phyloP scores from a whole-genome alignment of 2,888 invertebrate species.

The Oscheius myriophilus region DNA sequence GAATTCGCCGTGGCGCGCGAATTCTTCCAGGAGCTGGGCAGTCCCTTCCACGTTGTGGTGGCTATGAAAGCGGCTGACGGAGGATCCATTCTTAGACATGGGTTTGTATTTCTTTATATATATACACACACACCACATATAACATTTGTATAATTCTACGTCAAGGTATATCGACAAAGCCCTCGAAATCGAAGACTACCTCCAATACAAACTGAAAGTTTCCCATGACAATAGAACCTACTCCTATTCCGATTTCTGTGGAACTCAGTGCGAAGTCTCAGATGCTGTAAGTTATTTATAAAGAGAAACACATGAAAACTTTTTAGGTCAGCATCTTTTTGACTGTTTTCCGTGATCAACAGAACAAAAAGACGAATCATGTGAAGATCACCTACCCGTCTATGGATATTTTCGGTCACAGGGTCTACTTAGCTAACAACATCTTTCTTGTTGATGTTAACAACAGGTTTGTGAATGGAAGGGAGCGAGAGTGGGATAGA shows the following conservation, averaged over 20 bases:
- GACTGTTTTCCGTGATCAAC: conserved; percentile 67
- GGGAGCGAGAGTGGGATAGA: too few relatives aligned
- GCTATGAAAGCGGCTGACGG: conserved; percentile 66
- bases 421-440: conserved; percentile 69
- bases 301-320: background rate
- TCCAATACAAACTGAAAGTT: conserved; percentile 68
- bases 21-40: conserved; percentile 68
- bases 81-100: conserved; percentile 63
- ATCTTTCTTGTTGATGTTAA: conserved; percentile 66
- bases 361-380: conserved; percentile 53
- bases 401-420: conserved; percentile 69
- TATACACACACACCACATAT: too few relatives aligned
- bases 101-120: conserved; percentile 31
- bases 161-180: conserved; percentile 68
- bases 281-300: conserved; percentile 60
- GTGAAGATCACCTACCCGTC: conserved; percentile 69
- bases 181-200: conserved; percentile 67
- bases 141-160: background rate
- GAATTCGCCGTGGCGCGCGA: conserved; percentile 67
- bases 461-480: conserved; percentile 54
- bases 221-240: conserved; percentile 57
- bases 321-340: conserved; percentile 63
- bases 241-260: conserved; percentile 69
- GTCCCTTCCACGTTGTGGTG: conserved; percentile 68
- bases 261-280: conserved; percentile 69